Evolutionary conservation across 2,888 invertebrate genomes (phyloP).

Genomic region (Eupithecia exiguata): DNA sequence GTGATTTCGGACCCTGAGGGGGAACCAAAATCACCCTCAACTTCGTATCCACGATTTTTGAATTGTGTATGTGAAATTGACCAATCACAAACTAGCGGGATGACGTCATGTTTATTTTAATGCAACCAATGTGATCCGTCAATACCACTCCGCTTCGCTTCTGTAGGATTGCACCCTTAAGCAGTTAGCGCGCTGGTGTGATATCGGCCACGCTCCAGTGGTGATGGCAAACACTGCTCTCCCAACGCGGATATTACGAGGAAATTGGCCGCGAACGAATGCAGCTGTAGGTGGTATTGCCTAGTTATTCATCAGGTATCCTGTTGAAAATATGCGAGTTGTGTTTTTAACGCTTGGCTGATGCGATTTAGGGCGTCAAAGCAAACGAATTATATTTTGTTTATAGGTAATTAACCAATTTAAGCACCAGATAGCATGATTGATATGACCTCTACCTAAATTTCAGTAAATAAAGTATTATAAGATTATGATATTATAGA

Average conservation of each 20-base stretch:
- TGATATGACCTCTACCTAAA: no score
- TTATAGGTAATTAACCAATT: no score
- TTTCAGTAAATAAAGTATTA: no score
- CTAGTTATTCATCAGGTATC: background rate
- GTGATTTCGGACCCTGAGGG: no score
- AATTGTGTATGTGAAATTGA: background rate
- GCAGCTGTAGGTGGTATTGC: slow-evolving; percentile 4
- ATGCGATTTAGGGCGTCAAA: background rate
- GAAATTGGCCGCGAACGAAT: slow-evolving; percentile 33
- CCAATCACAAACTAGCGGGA: background rate
- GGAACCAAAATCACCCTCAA: no score
- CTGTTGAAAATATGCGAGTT: background rate
- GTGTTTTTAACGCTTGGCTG: background rate
- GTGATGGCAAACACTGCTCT: slow-evolving; percentile 24
- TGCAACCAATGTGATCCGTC: background rate
- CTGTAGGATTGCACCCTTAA: background rate
- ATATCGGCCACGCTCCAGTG: slow-evolving; percentile 13
- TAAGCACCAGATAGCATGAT: no score
- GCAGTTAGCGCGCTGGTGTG: background rate
- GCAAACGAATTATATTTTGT: no score
- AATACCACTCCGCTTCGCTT: background rate
- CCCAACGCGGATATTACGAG: slow-evolving; percentile 32
- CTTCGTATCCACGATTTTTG: no score
- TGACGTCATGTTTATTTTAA: no score
- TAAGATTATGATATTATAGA: no score